Conservation (phyloP, 2,113 vertebrate genomes). For the Holacanthus passer region DNA sequence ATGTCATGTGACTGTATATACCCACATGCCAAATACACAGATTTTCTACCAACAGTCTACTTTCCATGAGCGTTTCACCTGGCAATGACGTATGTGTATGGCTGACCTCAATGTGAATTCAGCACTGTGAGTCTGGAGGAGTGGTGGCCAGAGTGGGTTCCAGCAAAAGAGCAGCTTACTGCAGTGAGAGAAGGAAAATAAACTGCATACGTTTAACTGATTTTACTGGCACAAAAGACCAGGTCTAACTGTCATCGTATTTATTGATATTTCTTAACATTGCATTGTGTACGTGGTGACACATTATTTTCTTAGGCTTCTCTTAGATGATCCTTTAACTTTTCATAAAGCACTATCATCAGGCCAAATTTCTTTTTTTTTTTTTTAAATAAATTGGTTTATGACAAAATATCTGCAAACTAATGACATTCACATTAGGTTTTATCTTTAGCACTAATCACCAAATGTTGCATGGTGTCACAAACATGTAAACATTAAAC, state of each 20-base stretch:
- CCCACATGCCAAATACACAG: conserved; percentile 7
- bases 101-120: conserved; percentile 57
- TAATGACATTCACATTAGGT: background rate
- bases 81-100: conserved; percentile 19
- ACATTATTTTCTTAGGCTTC: background rate
- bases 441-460: background rate
- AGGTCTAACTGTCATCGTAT: background rate
- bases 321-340: background rate
- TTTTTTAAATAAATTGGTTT: background rate
- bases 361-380: background rate
- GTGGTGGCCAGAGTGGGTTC: conserved; percentile 20
- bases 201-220: background rate
- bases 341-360: background rate
- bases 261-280: background rate
- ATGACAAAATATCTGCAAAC: background rate
- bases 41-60: conserved; percentile 49
- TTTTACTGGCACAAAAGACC: background rate
- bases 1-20: conserved; percentile 28
- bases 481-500: background rate
- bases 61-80: conserved; percentile 66
- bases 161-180: conserved; percentile 11
- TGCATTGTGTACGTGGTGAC: background rate
- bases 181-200: conserved; percentile 41
- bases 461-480: background rate
- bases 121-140: conserved; percentile 40